These are phyloP conservation scores for Resseliella maxima DNA, from an alignment of 2,888 invertebrate genomes.

Conservation along the genomic window DNA sequence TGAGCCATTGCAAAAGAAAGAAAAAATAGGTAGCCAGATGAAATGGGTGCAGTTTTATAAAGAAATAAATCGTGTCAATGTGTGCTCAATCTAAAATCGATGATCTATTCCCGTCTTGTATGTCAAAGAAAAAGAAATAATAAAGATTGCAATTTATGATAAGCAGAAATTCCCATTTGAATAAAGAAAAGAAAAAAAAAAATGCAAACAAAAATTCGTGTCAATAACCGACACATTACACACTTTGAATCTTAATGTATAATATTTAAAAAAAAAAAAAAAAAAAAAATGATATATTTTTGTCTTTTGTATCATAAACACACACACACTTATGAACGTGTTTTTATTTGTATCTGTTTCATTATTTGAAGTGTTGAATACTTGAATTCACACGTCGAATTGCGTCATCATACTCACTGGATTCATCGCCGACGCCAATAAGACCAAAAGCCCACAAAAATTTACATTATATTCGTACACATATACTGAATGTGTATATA, in stretches of 20 bases:
- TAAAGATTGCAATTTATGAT: conserved; percentile 20
- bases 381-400: conserved; percentile 39
- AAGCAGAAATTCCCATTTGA: background rate
- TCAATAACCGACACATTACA: background rate
- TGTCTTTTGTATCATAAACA: background rate
- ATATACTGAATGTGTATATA: too few species aligned
- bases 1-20: background rate
- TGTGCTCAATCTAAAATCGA: background rate
- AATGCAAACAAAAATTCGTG: background rate
- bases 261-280: background rate
- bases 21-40: conserved; percentile 30
- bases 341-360: background rate
- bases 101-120: background rate
- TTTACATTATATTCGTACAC: background rate
- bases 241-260: background rate
- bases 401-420: conserved; percentile 11
- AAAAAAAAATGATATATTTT: background rate
- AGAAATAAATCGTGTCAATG: background rate
- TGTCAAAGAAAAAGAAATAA: background rate
- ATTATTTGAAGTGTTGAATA: background rate
- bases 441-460: conserved; percentile 15
- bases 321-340: too few species aligned
- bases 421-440: conserved; percentile 39
- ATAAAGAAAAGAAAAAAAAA: background rate
- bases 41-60: background rate